Base-by-base conservation (phyloP, 2,888 invertebrate species). In the Diabrotica balteata region DNA sequence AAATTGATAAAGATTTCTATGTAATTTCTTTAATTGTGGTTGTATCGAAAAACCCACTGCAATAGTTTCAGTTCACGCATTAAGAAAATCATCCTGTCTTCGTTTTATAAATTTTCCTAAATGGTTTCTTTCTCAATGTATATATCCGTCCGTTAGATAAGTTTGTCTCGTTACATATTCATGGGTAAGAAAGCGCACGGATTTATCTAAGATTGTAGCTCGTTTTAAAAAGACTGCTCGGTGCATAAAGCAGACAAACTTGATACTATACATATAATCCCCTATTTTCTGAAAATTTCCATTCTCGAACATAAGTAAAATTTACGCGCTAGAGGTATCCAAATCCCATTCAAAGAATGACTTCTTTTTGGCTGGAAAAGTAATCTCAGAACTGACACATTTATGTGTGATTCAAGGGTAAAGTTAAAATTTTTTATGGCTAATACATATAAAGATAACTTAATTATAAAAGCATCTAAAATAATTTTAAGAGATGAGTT, bases 291-390 rank as follows among this genome's bases (percentile, higher is more conserved):
- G 67, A 67, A 68, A 63, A 64, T 70, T 65, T 59, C 66, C 46
- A 55, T 44, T 68, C 63, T 61, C 53, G 60, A 64, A 61, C 66
- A 64, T 59, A 67, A 68, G 70, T 68, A 68, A 75, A 76, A 72
- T 76, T 72, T 74, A 73, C 71, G 73, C 70, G 65, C 49, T 65
- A 68, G 71, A 67, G 72, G 72, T 73, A 75, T 75, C 73, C 71
- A 68, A 62, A 75, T 74, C 68, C 68, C 68, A 74, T 74, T 74
- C 69, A 45, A 11, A 70, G 71, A 70, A 68, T 47, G 53, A 64
- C 58, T 66, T 60, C 60, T 59, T 43, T 54, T 62, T 54, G 44
- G 59, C 11, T 57, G 51, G 51, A 50, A 67, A 63, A 62, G 55
- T 65, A 62, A 70, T 70, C 62, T 59, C 61, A 58, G 49, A 62